A percentile compares a stretch with the other conserved stretches of the same genome.
Evolutionary conservation across 23 tunicate genomes (phyloP).

Genomic region (Clavelina lepadiformis): DNA sequence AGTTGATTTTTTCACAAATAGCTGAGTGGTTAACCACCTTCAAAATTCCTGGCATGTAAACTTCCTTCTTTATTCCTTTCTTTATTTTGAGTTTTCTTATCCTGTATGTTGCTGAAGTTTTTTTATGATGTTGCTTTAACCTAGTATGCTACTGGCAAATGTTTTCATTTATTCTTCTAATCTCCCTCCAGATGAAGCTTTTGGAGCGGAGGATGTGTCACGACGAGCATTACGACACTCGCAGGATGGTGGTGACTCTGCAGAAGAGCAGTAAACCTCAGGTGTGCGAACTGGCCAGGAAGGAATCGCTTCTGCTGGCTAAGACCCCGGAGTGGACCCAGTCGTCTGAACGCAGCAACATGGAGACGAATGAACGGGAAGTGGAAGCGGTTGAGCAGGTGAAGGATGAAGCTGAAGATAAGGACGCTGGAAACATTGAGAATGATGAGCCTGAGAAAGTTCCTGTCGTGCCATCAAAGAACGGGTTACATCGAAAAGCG

Average conservation of each 20-base stretch:
- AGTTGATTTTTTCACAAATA: background rate
- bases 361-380: background rate
- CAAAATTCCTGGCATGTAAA: no score
- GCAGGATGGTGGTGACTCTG: constrained; percentile 27
- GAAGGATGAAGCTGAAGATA: background rate
- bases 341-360: background rate
- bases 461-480: background rate
- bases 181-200: constrained; percentile 56
- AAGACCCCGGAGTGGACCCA: constrained; percentile 56
- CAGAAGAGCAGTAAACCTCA: constrained; percentile 42
- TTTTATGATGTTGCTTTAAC: no score
- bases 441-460: background rate
- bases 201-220: constrained; percentile 62
- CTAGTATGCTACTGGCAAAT: no score
- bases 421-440: background rate
- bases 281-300: constrained; percentile 41
- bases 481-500: constrained; percentile 39
- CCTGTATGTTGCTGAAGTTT: no score
- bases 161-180: no score
- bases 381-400: background rate
- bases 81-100: no score
- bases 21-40: no score
- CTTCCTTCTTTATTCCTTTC: no score
- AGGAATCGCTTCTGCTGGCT: constrained; percentile 33
- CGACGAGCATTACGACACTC: constrained; percentile 28